A percentile compares a stretch with the other conserved stretches of the same genome.
These are phyloP conservation scores for Hyperopisus bebe DNA, from an alignment of 2,113 vertebrate genomes.

Conservation along the genomic window DNA sequence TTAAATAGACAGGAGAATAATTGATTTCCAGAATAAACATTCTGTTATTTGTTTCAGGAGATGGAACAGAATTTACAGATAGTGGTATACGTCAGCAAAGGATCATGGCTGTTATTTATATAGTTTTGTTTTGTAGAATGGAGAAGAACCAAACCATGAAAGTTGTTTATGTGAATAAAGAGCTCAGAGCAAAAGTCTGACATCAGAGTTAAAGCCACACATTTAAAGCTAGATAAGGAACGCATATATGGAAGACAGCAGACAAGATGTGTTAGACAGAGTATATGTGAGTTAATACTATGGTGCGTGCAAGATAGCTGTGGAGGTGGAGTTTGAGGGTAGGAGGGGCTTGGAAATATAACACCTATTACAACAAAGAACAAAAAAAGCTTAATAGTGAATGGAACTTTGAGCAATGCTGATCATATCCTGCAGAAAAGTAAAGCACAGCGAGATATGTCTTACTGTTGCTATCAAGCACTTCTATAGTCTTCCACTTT, in stretches of 20 bases:
- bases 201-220: not conserved
- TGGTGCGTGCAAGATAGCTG: not conserved
- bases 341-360: not conserved
- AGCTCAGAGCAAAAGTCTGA: not conserved
- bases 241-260: not conserved
- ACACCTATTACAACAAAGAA: not conserved
- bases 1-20: not conserved
- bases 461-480: slow-evolving; percentile 42
- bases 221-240: not conserved
- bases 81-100: not conserved
- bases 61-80: not conserved
- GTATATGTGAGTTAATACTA: not conserved
- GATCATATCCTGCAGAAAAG: slow-evolving; percentile 31
- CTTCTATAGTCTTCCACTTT: slow-evolving; percentile 59
- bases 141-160: not conserved
- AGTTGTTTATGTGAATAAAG: not conserved
- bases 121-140: not conserved
- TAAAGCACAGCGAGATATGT: not conserved
- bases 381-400: slow-evolving; percentile 14
- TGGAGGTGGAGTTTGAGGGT: not conserved
- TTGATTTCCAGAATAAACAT: not conserved
- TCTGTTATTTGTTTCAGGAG: not conserved
- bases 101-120: not conserved
- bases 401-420: slow-evolving; percentile 42
- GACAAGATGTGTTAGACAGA: not conserved